Evolutionary conservation across 2,888 invertebrate genomes (phyloP).

Genomic region (Margaritifera margaritifera): DNA sequence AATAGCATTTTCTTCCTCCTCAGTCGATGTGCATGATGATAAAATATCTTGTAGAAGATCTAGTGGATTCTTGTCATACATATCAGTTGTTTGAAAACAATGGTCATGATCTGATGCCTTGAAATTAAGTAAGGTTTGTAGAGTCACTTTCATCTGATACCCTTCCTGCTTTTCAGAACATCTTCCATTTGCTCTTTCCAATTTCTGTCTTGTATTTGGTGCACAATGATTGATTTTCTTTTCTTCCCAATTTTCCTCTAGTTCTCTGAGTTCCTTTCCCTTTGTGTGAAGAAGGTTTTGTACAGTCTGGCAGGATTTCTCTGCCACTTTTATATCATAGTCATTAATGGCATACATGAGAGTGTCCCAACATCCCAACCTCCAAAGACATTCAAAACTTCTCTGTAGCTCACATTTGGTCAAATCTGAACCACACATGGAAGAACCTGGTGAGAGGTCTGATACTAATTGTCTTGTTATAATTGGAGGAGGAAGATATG

Average conservation of each 20-base stretch:
- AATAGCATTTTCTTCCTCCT: conserved; percentile 32
- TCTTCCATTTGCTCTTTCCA: too few relatives aligned
- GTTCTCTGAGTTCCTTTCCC: background rate
- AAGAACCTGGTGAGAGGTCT: conserved; percentile 5
- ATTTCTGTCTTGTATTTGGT: background rate
- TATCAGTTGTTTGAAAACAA: conserved; percentile 6
- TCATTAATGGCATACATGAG: conserved; percentile 27
- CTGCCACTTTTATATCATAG: conserved; percentile 38
- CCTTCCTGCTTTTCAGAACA: too few relatives aligned
- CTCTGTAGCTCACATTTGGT: background rate
- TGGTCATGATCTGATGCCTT: conserved; percentile 1
- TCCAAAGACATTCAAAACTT: background rate
- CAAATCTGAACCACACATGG: conserved; percentile 13
- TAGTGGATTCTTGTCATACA: conserved; percentile 31
- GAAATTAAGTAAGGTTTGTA: background rate
- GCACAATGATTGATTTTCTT: background rate
- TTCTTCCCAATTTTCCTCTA: background rate
- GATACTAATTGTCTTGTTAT: too few relatives aligned
- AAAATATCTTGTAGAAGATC: conserved; percentile 43
- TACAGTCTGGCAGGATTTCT: background rate
- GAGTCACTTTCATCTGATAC: too few relatives aligned
- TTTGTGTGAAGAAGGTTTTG: background rate
- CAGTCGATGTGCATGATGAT: conserved; percentile 18
- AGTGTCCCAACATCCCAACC: conserved; percentile 13
- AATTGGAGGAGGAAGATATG: too few relatives aligned